Evolutionary conservation across 2,797 vertebrate species (phyloP).

Genomic region (Sebastolobus alascanus): DNA sequence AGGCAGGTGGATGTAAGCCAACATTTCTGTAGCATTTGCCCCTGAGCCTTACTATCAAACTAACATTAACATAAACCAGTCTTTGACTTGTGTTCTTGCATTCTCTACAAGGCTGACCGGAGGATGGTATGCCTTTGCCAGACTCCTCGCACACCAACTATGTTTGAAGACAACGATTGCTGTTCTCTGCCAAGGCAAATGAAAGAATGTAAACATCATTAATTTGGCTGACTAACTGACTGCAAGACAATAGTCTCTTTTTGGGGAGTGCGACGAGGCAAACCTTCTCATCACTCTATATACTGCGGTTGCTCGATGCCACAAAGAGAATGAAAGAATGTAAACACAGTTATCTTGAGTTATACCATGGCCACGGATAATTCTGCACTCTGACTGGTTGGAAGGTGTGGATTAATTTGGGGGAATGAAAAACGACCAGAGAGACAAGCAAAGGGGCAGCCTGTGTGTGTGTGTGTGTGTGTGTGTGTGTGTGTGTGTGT

Average conservation of each 20-base stretch:
- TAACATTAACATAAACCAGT: neutral
- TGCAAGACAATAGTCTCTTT: neutral
- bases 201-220: neutral
- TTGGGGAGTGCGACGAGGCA: neutral
- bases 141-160: neutral
- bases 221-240: neutral
- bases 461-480: neutral
- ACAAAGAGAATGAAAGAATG: neutral
- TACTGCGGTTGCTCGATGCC: neutral
- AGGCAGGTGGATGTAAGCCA: neutral
- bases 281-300: neutral
- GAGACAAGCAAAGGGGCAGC: neutral
- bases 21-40: neutral
- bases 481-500: neutral
- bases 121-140: neutral
- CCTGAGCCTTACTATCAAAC: conserved; percentile 1
- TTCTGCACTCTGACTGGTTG: neutral
- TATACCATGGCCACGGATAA: neutral
- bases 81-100: neutral
- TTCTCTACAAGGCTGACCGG: neutral
- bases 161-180: neutral
- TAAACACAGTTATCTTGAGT: neutral
- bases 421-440: neutral
- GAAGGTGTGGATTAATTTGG: neutral
- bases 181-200: neutral